Conservation (phyloP, 2,888 invertebrate genomes). For the Sisyra terminalis region DNA sequence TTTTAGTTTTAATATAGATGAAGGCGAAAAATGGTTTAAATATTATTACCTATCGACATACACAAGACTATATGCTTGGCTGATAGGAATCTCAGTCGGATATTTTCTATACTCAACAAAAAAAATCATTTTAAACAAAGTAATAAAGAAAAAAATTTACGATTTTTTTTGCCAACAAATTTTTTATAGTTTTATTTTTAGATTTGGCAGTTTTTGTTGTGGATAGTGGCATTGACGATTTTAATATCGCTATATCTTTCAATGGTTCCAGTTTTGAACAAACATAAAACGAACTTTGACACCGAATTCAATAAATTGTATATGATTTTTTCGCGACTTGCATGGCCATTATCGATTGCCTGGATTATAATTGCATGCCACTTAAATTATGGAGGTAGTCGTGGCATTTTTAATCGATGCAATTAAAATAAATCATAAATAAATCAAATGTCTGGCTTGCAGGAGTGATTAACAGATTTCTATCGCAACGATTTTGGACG, state of each 20-base stretch:
- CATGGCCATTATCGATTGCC: slow-evolving; percentile 13
- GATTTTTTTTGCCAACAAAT: not conserved
- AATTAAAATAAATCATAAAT: too few species aligned
- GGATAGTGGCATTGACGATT: not conserved
- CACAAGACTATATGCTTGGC: slow-evolving; percentile 14
- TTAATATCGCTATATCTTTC: not conserved
- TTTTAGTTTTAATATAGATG: not conserved
- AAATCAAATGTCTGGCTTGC: too few species aligned
- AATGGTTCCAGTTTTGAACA: not conserved
- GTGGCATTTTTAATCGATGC: too few species aligned
- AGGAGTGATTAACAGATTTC: not conserved
- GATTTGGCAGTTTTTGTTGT: not conserved
- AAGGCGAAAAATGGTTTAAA: not conserved
- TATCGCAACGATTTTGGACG: not conserved
- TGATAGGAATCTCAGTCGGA: slow-evolving; percentile 15
- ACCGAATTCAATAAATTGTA: slow-evolving; percentile 10
- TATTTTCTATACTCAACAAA: slow-evolving; percentile 12
- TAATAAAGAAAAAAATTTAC: slow-evolving; percentile 11
- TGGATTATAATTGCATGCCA: slow-evolving; percentile 15
- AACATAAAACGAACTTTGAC: not conserved
- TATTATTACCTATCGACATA: slow-evolving; percentile 14
- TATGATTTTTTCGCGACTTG: slow-evolving; percentile 11
- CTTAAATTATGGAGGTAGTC: not conserved
- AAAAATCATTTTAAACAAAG: slow-evolving; percentile 13
- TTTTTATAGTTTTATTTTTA: not conserved